phyloP scores from a whole-genome alignment of 1,140 invertebrate genomes.

The Pectinophora gossypiella region DNA sequence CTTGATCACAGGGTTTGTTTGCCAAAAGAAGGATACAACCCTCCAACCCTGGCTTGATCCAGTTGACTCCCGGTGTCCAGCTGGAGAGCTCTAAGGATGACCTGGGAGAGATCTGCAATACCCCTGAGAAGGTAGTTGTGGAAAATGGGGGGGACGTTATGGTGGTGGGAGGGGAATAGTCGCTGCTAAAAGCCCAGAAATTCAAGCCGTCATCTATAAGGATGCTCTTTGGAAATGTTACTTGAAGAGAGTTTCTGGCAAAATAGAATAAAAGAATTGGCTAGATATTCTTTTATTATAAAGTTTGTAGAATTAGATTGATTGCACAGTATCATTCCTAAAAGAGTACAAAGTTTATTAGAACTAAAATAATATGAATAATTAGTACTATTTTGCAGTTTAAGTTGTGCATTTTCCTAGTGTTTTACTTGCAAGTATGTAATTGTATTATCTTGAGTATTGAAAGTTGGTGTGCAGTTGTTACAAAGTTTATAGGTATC shows the following conservation, averaged over 20 bases:
- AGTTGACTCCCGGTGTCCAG: constrained; percentile 93
- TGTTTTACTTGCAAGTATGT: too few species aligned
- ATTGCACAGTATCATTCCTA: too few species aligned
- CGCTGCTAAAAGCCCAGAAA: constrained; percentile 78
- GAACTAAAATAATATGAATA: too few species aligned
- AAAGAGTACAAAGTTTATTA: too few species aligned
- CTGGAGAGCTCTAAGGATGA: constrained; percentile 77
- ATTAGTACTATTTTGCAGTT: too few species aligned
- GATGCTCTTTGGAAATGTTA: constrained; percentile 88
- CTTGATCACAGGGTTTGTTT: constrained; percentile 89
- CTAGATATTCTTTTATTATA: too few species aligned
- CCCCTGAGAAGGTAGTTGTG: constrained; percentile 86
- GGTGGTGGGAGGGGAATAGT: constrained; percentile 94
- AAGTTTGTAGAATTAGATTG: too few species aligned
- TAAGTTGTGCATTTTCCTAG: too few species aligned
- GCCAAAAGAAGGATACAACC: constrained; percentile 84
- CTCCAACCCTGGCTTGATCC: constrained; percentile 82
- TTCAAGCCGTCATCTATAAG: constrained; percentile 83
- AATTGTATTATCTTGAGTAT: too few species aligned
- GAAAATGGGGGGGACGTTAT: constrained; percentile 92
- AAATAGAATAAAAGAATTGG: constrained; percentile 40
- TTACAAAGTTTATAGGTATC: too few species aligned
- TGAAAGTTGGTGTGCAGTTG: too few species aligned
- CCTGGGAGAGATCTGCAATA: constrained; percentile 88
- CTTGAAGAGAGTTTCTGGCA: constrained; percentile 53